A percentile compares a stretch with the other conserved stretches of the same genome.
Conservation (phyloP, 2,113 vertebrate genomes). For the Eretmochelys imbricata region DNA sequence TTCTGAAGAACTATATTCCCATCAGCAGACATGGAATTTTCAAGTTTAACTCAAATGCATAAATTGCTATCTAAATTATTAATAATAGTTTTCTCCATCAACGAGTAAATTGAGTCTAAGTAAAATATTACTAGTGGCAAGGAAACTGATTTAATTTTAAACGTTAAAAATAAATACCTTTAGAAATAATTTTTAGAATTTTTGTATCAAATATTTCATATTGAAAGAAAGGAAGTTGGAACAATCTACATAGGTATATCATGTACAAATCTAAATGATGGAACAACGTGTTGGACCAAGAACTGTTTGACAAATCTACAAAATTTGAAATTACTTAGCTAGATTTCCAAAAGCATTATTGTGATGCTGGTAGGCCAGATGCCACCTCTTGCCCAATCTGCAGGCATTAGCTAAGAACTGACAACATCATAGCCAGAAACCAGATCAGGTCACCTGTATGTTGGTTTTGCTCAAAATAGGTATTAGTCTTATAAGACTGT, state of each 20-base stretch:
- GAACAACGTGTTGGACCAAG: neutral
- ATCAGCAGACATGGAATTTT: neutral
- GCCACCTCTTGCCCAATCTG: neutral
- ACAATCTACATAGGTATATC: neutral
- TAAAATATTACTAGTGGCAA: neutral
- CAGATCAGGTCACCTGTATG: neutral
- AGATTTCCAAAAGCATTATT: neutral
- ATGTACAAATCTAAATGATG: neutral
- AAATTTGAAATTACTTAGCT: neutral
- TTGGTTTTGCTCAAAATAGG: neutral
- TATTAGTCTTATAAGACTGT: no score
- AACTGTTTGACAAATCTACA: neutral
- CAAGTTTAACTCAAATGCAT: neutral
- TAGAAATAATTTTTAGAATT: neutral
- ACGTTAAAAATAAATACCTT: neutral
- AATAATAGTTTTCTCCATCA: neutral
- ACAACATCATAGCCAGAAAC: neutral
- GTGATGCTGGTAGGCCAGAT: neutral
- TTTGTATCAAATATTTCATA: neutral
- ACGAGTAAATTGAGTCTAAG: constrained; percentile 32
- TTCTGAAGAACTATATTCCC: neutral
- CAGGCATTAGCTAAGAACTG: neutral
- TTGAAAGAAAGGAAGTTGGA: neutral
- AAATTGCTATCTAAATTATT: neutral
- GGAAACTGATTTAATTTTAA: neutral